phyloP scores from a whole-genome alignment of 1,140 invertebrate species.

The Tetramorium simillimum region DNA sequence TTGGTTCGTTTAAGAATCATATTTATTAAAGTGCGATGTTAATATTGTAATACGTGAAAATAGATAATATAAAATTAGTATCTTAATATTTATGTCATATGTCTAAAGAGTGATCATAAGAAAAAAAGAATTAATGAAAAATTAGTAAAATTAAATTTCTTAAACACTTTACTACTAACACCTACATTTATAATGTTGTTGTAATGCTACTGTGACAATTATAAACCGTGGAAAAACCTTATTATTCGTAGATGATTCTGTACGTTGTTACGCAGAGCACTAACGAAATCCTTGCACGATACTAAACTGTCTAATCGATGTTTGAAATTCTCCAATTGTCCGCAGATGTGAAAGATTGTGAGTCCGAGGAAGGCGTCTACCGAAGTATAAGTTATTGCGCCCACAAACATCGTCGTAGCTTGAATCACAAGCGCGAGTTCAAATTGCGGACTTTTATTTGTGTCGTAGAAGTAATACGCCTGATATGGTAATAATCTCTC shows the following conservation, averaged over 20 bases:
- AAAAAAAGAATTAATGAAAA: background rate
- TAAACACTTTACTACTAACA: background rate
- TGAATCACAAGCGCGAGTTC: conserved; percentile 22
- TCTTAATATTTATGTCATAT: too few species aligned
- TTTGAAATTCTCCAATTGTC: conserved; percentile 42
- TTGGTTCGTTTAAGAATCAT: too few species aligned
- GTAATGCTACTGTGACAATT: background rate
- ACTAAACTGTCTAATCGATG: background rate
- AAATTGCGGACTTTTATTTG: conserved; percentile 18
- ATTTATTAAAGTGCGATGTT: too few species aligned
- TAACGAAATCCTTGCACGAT: background rate
- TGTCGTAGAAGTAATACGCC: conserved; percentile 26
- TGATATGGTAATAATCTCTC: background rate
- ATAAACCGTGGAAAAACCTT: conserved; percentile 24
- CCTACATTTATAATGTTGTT: background rate
- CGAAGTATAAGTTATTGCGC: background rate
- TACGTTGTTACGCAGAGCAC: background rate
- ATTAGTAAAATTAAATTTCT: background rate
- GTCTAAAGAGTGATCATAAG: background rate
- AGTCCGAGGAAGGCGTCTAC: conserved; percentile 34
- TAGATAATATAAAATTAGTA: too few species aligned
- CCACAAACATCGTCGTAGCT: background rate
- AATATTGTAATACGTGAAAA: too few species aligned
- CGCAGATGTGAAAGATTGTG: conserved; percentile 16
- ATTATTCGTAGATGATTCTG: conserved; percentile 18